Evolutionary conservation across 2,113 vertebrate species (phyloP).

Genomic region (Helogale parvula): DNA sequence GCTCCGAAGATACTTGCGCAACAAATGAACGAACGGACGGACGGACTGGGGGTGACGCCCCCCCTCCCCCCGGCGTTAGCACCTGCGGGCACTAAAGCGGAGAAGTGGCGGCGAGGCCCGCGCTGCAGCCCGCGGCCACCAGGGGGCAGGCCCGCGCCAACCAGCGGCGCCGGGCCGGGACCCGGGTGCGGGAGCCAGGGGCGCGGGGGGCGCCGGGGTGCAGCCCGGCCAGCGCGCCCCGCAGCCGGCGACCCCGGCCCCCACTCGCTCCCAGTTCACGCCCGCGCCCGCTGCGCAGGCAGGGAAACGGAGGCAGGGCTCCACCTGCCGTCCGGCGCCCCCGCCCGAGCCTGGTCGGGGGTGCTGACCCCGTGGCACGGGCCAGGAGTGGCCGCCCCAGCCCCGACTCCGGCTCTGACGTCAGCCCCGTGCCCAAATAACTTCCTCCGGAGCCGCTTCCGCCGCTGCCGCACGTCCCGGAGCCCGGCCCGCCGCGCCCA

Average conservation of each 20-base stretch:
- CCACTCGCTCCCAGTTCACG: not conserved
- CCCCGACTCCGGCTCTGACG: slow-evolving; percentile 21
- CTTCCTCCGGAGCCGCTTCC: slow-evolving; percentile 54
- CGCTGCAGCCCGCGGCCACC: not conserved
- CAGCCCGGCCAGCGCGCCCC: not conserved
- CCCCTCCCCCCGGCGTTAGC: no score
- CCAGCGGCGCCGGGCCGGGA: not conserved
- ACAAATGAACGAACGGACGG: not conserved
- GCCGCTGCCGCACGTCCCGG: not conserved
- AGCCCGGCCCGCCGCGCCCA: not conserved
- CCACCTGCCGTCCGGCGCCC: not conserved
- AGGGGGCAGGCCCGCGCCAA: not conserved
- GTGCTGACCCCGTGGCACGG: not conserved
- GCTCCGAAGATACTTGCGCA: no score
- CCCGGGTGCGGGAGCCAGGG: no score
- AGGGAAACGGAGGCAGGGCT: not conserved
- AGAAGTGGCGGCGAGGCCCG: not conserved
- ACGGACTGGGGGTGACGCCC: not conserved
- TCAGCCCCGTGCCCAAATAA: slow-evolving; percentile 41
- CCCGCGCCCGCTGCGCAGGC: fast-evolving
- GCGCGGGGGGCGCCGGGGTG: not conserved
- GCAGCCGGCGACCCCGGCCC: not conserved
- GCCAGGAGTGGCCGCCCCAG: not conserved
- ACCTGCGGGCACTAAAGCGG: not conserved
- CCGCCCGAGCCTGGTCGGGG: no score